Conservation (phyloP, 2,113 vertebrate genomes). For the Vulpes ferrilata region DNA sequence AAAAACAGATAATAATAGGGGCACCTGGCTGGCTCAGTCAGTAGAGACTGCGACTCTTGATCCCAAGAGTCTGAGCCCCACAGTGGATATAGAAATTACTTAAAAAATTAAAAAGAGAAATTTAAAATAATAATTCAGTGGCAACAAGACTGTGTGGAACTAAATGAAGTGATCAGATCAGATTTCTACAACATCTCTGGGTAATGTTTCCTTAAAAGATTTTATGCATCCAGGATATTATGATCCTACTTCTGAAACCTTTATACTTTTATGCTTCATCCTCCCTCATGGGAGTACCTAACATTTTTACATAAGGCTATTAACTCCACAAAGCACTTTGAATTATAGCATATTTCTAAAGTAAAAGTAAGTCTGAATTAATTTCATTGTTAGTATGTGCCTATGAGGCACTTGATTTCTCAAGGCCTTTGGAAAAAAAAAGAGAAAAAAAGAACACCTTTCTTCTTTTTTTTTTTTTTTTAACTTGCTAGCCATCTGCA, state of each 20-base stretch:
- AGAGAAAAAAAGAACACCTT: background rate
- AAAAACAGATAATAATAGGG: background rate
- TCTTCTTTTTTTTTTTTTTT: background rate
- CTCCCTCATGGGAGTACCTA: background rate
- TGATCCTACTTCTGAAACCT: background rate
- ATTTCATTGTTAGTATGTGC: slow-evolving; percentile 10
- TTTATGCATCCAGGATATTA: slow-evolving; percentile 19
- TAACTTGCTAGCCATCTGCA: background rate
- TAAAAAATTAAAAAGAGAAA: background rate
- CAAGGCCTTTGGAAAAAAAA: slow-evolving; percentile 36
- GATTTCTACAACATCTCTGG: slow-evolving; percentile 33
- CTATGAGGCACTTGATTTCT: slow-evolving; percentile 2
- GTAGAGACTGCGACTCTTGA: background rate
- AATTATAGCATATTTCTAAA: slow-evolving; percentile 45
- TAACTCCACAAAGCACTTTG: slow-evolving; percentile 50
- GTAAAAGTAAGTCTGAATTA: background rate
- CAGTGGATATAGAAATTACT: background rate
- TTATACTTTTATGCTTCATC: background rate
- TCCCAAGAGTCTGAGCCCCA: background rate
- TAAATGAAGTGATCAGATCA: slow-evolving; percentile 23
- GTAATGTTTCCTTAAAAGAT: slow-evolving; percentile 34
- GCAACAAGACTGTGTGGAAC: background rate
- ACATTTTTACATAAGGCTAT: slow-evolving; percentile 12
- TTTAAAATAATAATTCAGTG: background rate
- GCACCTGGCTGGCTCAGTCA: background rate